Conservation (phyloP, 2,113 vertebrate species). For the Gadus chalcogrammus region DNA sequence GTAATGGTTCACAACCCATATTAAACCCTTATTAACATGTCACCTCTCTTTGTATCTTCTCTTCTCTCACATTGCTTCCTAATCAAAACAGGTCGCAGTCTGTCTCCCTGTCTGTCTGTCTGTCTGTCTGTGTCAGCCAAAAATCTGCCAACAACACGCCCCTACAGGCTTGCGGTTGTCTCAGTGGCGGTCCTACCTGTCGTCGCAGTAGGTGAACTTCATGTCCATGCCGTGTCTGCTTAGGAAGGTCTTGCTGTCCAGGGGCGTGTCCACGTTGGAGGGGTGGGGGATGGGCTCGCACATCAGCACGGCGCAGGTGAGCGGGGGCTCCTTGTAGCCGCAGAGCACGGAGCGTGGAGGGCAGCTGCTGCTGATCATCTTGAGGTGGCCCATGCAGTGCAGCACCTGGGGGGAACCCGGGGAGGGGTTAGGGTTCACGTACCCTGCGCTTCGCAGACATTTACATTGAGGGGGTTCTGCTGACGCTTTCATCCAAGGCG, state of each 20-base stretch:
- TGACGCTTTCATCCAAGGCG: too few species aligned
- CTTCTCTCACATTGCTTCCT: slow-evolving; percentile 3
- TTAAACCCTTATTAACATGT: background rate
- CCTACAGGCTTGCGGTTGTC: too few species aligned
- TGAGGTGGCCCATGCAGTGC: slow-evolving; percentile 94
- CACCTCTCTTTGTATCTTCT: background rate
- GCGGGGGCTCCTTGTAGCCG: slow-evolving; percentile 86
- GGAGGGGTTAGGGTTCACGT: background rate
- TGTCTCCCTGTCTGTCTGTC: background rate
- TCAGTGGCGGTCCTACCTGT: slow-evolving; percentile 74
- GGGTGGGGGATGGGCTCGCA: slow-evolving; percentile 95
- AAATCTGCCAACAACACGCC: too few species aligned
- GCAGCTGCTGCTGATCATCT: slow-evolving; percentile 81
- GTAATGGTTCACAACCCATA: background rate
- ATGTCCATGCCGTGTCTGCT: slow-evolving; percentile 99
- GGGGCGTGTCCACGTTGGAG: slow-evolving; percentile 92
- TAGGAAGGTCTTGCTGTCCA: slow-evolving; percentile 96
- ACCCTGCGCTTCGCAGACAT: background rate
- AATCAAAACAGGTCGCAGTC: background rate
- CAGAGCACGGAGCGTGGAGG: slow-evolving; percentile 77
- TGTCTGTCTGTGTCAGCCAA: background rate
- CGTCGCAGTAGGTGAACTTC: slow-evolving; percentile 98
- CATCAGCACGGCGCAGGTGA: slow-evolving; percentile 92
- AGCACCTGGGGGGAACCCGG: slow-evolving; percentile 78
- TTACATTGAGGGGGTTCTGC: too few species aligned